A percentile compares a stretch with the other conserved stretches of the same genome.
Evolutionary conservation across 2,113 vertebrate species (phyloP).

Genomic region (Procapra przewalskii): DNA sequence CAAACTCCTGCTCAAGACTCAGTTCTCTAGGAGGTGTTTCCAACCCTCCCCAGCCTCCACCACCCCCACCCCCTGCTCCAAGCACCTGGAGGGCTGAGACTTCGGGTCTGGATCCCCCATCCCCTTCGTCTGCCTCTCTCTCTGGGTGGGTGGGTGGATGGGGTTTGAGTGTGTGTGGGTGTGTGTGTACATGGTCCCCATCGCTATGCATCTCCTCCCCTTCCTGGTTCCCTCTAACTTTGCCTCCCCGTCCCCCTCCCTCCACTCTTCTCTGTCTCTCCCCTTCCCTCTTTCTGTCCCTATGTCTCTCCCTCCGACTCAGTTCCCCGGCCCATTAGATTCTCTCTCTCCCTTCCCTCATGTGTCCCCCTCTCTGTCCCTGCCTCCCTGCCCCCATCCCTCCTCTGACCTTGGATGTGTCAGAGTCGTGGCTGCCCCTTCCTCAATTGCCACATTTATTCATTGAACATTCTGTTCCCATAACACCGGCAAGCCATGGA

Average conservation of each 20-base stretch:
- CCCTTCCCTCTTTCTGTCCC: background rate
- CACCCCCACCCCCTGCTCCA: accelerated
- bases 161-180: accelerated
- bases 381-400: too few species aligned
- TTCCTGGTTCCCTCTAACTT: too few species aligned
- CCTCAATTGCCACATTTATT: background rate
- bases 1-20: background rate
- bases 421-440: background rate
- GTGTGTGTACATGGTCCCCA: background rate
- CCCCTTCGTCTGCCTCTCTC: background rate
- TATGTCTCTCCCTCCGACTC: background rate
- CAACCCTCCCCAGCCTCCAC: background rate
- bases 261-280: background rate
- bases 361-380: background rate
- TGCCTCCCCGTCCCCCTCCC: background rate
- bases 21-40: background rate
- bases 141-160: background rate
- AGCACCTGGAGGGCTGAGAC: background rate
- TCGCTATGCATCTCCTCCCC: background rate
- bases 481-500: background rate
- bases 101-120: background rate
- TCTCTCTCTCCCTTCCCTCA: too few species aligned
- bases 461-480: background rate
- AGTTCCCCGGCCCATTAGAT: background rate
- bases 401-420: background rate